phyloP scores from a whole-genome alignment of 2,113 vertebrate species.

The Columba janthina region DNA sequence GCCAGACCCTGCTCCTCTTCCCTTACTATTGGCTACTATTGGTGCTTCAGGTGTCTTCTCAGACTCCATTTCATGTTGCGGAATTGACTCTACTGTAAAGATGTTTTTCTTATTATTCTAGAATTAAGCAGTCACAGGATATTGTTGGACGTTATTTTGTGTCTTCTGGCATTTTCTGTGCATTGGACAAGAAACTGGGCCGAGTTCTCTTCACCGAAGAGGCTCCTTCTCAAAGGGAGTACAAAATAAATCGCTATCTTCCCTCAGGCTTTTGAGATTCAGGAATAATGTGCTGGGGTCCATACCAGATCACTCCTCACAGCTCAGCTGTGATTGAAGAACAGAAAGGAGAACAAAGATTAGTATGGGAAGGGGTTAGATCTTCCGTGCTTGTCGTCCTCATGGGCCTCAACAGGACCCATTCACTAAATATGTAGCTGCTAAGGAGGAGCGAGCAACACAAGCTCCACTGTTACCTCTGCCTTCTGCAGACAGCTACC shows the following conservation, averaged over 20 bases:
- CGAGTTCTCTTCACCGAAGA: neutral
- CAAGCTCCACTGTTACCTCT: neutral
- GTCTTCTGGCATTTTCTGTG: neutral
- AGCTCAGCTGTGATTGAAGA: neutral
- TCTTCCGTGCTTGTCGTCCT: neutral
- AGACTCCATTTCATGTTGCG: neutral
- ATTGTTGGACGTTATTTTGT: neutral
- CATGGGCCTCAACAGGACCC: neutral
- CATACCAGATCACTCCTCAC: accelerated
- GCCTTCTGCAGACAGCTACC: neutral
- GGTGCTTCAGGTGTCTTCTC: neutral
- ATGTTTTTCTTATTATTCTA: neutral
- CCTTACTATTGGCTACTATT: neutral
- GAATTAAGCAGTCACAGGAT: neutral
- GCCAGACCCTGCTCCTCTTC: neutral
- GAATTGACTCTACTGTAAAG: neutral
- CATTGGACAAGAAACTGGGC: neutral
- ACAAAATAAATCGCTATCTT: neutral
- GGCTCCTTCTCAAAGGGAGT: neutral
- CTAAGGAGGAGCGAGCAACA: neutral
- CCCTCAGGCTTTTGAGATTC: neutral
- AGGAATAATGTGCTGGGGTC: neutral
- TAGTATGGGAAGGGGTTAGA: neutral
- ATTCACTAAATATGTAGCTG: neutral
- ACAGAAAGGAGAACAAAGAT: neutral